phyloP scores from a whole-genome alignment of 2,113 vertebrate species.

The Patagioenas fasciata region DNA sequence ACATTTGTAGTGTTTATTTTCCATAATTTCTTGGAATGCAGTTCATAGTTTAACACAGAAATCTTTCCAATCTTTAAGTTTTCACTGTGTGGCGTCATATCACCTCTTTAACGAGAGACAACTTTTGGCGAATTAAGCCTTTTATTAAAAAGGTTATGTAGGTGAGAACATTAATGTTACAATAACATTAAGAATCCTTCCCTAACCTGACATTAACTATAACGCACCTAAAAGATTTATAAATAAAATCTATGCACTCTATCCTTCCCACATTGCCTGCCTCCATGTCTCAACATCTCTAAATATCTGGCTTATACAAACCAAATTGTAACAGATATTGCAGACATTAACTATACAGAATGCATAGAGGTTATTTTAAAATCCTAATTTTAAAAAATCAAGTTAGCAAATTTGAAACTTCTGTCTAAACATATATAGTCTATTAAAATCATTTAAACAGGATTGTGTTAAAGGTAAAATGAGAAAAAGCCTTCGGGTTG shows the following conservation, averaged over 20 bases:
- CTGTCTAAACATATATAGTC: background rate
- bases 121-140: background rate
- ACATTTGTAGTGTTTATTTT: background rate
- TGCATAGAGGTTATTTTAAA: background rate
- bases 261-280: background rate
- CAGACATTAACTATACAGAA: background rate
- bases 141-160: background rate
- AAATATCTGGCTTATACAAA: background rate
- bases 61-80: background rate
- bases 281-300: background rate
- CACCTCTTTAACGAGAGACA: background rate
- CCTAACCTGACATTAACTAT: background rate
- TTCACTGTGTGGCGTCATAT: background rate
- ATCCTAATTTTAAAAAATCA: background rate
- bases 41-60: background rate
- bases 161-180: background rate
- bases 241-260: background rate
- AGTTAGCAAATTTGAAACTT: background rate
- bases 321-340: background rate
- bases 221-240: background rate
- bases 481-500: background rate
- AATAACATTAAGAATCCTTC: background rate
- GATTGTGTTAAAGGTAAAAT: background rate
- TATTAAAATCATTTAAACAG: background rate
- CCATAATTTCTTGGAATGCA: conserved; percentile 3